Evolutionary conservation across 2,888 invertebrate species (phyloP).

Genomic region (Chironomus riparius): DNA sequence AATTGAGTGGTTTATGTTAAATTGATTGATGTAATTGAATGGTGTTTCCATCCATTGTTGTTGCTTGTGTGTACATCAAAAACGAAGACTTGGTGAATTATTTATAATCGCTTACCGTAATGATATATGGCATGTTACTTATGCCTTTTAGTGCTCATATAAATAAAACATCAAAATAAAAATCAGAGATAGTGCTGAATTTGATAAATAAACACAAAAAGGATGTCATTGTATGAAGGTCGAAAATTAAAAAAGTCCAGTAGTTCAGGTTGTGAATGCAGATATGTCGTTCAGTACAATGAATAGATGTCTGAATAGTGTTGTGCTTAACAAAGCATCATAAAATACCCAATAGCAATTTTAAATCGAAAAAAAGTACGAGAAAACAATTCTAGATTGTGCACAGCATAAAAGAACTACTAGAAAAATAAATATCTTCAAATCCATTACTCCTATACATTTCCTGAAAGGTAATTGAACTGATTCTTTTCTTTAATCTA

Average conservation of each 20-base stretch:
- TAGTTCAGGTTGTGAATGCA: not conserved
- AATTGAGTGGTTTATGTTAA: slow-evolving; percentile 12
- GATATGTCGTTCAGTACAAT: not conserved
- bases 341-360: slow-evolving; percentile 8
- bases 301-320: slow-evolving; percentile 6
- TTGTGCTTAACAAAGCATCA: slow-evolving; percentile 11
- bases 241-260: slow-evolving; percentile 1
- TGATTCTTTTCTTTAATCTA: too few relatives aligned
- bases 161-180: too few relatives aligned
- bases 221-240: not conserved
- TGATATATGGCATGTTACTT: not conserved
- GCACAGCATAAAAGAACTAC: too few relatives aligned
- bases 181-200: not conserved
- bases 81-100: not conserved
- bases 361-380: too few relatives aligned
- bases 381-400: too few relatives aligned
- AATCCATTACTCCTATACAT: not conserved
- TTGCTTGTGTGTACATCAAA: not conserved
- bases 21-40: slow-evolving; percentile 13
- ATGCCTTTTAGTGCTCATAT: not conserved
- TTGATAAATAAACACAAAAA: not conserved
- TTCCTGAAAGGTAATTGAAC: slow-evolving; percentile 9
- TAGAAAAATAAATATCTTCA: too few relatives aligned
- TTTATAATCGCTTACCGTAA: not conserved
- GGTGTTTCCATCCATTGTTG: too few relatives aligned